Evolutionary conservation across 1,140 invertebrate genomes (phyloP), one percentile per base, ranked within the genome.

Genomic region (Pseudomyrmex gracilis): DNA sequence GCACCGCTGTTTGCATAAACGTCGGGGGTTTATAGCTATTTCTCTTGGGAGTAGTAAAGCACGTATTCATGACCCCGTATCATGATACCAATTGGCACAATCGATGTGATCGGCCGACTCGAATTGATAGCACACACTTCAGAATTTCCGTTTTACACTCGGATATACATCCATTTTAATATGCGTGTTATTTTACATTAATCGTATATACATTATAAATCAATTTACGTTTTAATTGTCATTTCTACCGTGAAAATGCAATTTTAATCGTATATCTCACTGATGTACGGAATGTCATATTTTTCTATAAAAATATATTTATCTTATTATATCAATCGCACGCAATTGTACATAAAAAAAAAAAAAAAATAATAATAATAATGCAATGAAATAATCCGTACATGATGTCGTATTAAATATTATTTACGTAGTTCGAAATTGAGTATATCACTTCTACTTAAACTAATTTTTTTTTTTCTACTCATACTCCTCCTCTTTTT

Each of bases 1-100:
- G 9, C 53, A 53, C n/a, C n/a, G 47, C n/a, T 20, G n/a, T 80
- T 80, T 78, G 53, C 76, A 68, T 68, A 58, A 78, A 70, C 15
- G 34, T 70, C 51, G 34, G 34, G 34, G 34, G 9, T 60, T 80
- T 71, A 49, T 7, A 47, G 7, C 15, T 22, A 45, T 80, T 70
- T 80, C 43, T 80, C 53, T 20, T 12, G 53, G 66, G 34, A 17
- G 12, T 2, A 22, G 7, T 71, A 47, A 34, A 70, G 20, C 47
- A 34, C 13, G 47, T n/a, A 60, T 58, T 71, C n/a, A 80, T 58
- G 49, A 67, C 7, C 34, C 45, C 12, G 17, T 78, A 58, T 60
- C 66, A 15, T 70, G 47, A 58, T 20, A 45, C 58, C 51, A 22
- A 57, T 78, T 20, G 55, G 7, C 20, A 13, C n/a, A 24, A 13